A percentile compares a stretch with the other conserved stretches of the same genome.
These are phyloP conservation scores for Lamellibrachia satsuma DNA, from an alignment of 2,888 invertebrate species.

Conservation along the genomic window DNA sequence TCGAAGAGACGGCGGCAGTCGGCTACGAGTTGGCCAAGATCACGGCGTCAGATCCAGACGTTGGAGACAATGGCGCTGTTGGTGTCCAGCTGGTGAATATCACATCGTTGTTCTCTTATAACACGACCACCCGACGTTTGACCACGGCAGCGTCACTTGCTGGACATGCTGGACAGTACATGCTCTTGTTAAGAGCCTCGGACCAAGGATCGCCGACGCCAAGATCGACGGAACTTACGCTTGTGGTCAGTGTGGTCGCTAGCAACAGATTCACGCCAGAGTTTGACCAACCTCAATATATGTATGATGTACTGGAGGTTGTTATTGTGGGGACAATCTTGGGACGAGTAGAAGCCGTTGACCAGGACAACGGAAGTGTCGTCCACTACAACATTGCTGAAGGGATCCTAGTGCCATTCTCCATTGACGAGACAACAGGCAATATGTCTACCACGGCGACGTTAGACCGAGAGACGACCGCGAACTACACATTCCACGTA, in stretches of 20 bases:
- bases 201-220: conserved; percentile 25
- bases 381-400: not conserved
- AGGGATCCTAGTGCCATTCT: conserved; percentile 17
- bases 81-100: conserved; percentile 19
- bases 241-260: conserved; percentile 20
- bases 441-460: not conserved
- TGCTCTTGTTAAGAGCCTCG: conserved; percentile 8
- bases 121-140: conserved; percentile 9
- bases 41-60: conserved; percentile 23
- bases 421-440: not conserved
- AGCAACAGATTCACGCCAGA: too few species aligned
- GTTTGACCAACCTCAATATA: too few species aligned
- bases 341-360: not conserved
- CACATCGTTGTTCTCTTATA: conserved; percentile 13
- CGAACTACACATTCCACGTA: too few species aligned
- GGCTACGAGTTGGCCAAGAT: not conserved
- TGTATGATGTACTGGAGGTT: conserved; percentile 7
- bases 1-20: conserved; percentile 22
- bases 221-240: not conserved
- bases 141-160: not conserved
- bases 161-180: not conserved
- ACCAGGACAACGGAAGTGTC: not conserved
- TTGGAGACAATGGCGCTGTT: conserved; percentile 23
- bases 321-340: not conserved
- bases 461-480: not conserved